phyloP scores from a whole-genome alignment of 23 tunicate species.

The Trididemnum clinides region DNA sequence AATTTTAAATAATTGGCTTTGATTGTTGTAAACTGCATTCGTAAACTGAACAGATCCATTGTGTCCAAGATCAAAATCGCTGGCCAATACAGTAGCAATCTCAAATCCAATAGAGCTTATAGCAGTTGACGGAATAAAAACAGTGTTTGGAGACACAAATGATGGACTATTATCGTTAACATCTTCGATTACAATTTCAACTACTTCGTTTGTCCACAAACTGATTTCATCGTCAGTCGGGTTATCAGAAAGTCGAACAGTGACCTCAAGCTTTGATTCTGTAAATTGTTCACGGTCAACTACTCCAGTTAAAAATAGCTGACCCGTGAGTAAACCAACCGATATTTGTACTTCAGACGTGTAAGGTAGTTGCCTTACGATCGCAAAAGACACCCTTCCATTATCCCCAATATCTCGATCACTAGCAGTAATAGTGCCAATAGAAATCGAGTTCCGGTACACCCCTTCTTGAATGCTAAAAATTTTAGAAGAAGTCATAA shows the following conservation, averaged over 20 bases:
- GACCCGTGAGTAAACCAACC: constrained; percentile 30
- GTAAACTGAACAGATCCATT: constrained; percentile 62
- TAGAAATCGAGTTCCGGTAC: constrained; percentile 19
- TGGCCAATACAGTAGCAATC: constrained; percentile 41
- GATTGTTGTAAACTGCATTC: not conserved
- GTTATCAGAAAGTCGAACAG: constrained; percentile 36
- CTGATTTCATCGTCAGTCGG: constrained; percentile 4
- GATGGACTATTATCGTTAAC: constrained; percentile 62
- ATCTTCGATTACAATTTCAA: constrained; percentile 45
- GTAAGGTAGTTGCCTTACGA: constrained; percentile 7
- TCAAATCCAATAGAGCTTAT: constrained; percentile 26
- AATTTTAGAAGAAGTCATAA: not conserved
- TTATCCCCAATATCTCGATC: constrained; percentile 22
- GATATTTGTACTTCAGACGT: not conserved
- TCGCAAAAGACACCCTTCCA: constrained; percentile 2
- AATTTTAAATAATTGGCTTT: not conserved
- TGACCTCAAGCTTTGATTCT: constrained; percentile 28
- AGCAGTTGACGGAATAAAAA: constrained; percentile 16
- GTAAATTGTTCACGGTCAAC: constrained; percentile 67
- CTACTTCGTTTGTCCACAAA: not conserved
- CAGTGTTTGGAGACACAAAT: constrained; percentile 38
- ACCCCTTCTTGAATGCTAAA: constrained; percentile 43
- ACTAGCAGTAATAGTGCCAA: constrained; percentile 33
- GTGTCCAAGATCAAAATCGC: constrained; percentile 51
- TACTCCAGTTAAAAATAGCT: constrained; percentile 40